Evolutionary conservation across 2,888 invertebrate species (phyloP).

Genomic region (Hirtodrosophila confusa): DNA sequence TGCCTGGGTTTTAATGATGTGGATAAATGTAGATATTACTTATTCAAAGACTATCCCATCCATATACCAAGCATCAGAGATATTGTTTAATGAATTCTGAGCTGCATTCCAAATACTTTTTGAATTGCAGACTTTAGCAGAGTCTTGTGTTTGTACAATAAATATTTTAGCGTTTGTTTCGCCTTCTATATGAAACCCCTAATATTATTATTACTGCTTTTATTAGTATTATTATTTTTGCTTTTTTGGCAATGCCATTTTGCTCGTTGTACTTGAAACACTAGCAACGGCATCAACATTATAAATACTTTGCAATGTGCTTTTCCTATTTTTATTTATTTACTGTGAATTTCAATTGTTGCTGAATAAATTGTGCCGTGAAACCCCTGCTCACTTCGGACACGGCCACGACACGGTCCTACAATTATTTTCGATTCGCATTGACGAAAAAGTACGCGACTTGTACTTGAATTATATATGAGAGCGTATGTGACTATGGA

Average conservation of each 20-base stretch:
- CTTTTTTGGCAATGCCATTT: conserved; percentile 50
- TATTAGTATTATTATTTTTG: conserved; percentile 16
- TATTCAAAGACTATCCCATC: too few relatives aligned
- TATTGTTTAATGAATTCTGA: too few relatives aligned
- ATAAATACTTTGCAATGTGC: conserved; percentile 19
- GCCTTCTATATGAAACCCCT: too few relatives aligned
- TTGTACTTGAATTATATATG: conserved; percentile 59
- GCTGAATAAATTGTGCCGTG: conserved; percentile 39
- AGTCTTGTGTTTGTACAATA: too few relatives aligned
- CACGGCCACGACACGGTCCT: conserved; percentile 46
- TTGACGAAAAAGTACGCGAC: conserved; percentile 63
- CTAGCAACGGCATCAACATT: conserved; percentile 9
- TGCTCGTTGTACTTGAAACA: conserved; percentile 49
- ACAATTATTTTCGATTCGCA: conserved; percentile 73
- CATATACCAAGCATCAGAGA: too few relatives aligned
- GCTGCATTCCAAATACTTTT: too few relatives aligned
- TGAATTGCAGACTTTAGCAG: too few relatives aligned
- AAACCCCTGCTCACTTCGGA: background rate
- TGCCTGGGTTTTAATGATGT: too few relatives aligned
- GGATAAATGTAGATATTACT: too few relatives aligned
- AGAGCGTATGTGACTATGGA: conserved; percentile 24
- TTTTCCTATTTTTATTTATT: conserved; percentile 42
- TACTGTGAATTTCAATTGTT: conserved; percentile 54
- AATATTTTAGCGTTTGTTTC: too few relatives aligned
- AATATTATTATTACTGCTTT: conserved; percentile 2